Conservation (phyloP, 2,113 vertebrate species). For the Haemorhous mexicanus region DNA sequence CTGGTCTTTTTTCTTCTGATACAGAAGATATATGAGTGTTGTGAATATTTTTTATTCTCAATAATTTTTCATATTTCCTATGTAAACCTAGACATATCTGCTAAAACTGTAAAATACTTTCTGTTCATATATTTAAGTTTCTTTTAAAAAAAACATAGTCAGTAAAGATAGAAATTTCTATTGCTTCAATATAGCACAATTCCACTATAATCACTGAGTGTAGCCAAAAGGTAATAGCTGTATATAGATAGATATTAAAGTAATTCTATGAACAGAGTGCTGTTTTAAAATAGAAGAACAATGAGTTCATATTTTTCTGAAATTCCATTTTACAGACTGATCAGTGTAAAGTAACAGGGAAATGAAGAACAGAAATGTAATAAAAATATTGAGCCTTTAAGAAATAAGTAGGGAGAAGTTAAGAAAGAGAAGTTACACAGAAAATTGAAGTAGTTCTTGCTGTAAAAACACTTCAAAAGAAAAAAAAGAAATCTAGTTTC, state of each 20-base stretch:
- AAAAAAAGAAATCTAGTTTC: background rate
- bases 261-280: background rate
- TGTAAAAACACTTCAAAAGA: background rate
- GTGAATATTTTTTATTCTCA: background rate
- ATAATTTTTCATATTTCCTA: background rate
- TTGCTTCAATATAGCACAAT: background rate
- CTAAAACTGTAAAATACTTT: background rate
- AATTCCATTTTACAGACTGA: background rate
- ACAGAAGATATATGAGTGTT: background rate
- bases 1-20: background rate
- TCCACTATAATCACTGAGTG: background rate
- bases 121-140: background rate
- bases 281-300: background rate
- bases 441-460: background rate
- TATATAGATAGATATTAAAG: background rate
- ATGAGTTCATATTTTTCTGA: background rate
- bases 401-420: background rate
- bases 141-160: background rate
- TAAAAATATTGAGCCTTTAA: background rate
- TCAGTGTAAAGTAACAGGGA: background rate
- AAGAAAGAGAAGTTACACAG: background rate
- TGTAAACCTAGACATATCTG: background rate
- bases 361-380: background rate
- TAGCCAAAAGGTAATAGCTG: background rate
- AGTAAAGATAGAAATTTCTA: background rate